Conservation (phyloP, 2,797 vertebrate species). For the Diglossa cyanea region DNA sequence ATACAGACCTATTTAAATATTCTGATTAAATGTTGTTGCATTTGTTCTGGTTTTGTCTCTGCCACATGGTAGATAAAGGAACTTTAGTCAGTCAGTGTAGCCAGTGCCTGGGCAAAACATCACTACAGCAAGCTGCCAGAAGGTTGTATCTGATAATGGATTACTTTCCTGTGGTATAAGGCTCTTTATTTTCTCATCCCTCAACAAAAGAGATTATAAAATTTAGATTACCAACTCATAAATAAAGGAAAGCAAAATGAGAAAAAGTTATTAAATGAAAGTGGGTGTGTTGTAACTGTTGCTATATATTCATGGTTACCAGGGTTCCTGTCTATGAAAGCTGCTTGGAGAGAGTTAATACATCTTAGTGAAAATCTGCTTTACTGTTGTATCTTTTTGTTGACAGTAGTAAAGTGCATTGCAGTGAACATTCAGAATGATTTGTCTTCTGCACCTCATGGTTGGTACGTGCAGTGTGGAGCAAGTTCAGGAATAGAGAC, state of each 20-base stretch:
- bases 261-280: neutral
- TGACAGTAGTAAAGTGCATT: neutral
- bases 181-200: neutral
- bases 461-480: fast-evolving
- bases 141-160: neutral
- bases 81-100: neutral
- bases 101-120: neutral
- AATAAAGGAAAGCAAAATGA: neutral
- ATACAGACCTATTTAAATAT: neutral
- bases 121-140: neutral
- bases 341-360: neutral
- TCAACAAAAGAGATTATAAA: neutral
- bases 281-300: neutral
- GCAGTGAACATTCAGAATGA: neutral
- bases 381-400: neutral
- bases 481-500: neutral
- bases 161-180: neutral
- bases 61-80: neutral
- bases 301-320: neutral
- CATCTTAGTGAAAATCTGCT: neutral
- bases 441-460: neutral
- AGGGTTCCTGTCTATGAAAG: neutral
- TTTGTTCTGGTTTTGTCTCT: neutral
- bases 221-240: neutral
- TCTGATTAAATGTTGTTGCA: neutral